These are phyloP conservation scores for Zonitis immaculata DNA, from an alignment of 2,888 invertebrate species.

Conservation along the genomic window DNA sequence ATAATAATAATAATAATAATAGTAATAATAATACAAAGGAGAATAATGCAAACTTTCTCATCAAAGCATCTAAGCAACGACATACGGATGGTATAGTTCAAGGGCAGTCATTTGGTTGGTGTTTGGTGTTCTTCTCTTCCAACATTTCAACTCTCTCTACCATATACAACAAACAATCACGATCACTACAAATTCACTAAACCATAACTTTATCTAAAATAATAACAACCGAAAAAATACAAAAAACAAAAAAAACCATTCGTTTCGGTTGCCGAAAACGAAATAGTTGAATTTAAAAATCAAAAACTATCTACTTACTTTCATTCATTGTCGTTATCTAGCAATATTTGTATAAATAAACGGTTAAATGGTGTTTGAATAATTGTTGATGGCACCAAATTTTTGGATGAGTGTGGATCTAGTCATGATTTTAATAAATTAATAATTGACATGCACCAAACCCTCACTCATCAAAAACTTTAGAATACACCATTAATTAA, in stretches of 20 bases:
- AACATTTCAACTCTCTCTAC: neutral
- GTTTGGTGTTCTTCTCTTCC: conserved; percentile 9
- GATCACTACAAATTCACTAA: too few relatives aligned
- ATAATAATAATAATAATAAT: too few relatives aligned
- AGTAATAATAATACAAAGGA: conserved; percentile 12
- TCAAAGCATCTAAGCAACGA: conserved; percentile 11
- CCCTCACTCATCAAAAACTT: conserved; percentile 66
- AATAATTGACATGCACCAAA: conserved; percentile 63
- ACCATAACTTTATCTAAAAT: too few relatives aligned
- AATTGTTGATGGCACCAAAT: conserved; percentile 32
- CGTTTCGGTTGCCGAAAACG: too few relatives aligned
- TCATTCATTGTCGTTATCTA: too few relatives aligned
- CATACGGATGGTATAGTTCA: conserved; percentile 19
- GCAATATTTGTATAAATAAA: too few relatives aligned
- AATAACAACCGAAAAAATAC: too few relatives aligned
- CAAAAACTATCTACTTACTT: too few relatives aligned
- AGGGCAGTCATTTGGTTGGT: conserved; percentile 16
- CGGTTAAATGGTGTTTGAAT: too few relatives aligned
- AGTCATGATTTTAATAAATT: conserved; percentile 59
- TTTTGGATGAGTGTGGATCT: conserved; percentile 78
- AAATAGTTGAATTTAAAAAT: too few relatives aligned
- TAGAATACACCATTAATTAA: conserved; percentile 7
- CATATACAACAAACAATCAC: neutral
- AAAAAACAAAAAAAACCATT: too few relatives aligned
- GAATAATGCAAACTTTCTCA: conserved; percentile 12